These are phyloP conservation scores for Motacilla alba DNA, from an alignment of 2,113 vertebrate genomes.

Conservation along the genomic window DNA sequence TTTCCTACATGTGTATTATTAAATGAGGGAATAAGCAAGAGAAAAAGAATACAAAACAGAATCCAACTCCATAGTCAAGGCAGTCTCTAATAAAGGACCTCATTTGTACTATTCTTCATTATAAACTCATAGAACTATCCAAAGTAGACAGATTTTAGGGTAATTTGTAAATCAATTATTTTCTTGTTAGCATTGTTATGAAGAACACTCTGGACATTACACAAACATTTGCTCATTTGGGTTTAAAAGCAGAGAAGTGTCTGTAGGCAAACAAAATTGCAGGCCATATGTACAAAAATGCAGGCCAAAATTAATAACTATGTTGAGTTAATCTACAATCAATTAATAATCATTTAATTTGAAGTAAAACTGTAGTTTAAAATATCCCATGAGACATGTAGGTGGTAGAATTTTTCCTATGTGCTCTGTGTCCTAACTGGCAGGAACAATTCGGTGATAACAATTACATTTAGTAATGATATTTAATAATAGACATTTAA, in stretches of 20 bases:
- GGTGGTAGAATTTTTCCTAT: background rate
- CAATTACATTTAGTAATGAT: background rate
- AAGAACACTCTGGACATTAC: background rate
- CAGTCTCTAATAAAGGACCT: background rate
- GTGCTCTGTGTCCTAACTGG: background rate
- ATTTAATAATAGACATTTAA: background rate
- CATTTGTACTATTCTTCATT: background rate
- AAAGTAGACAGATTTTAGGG: conserved; percentile 1
- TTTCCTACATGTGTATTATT: background rate
- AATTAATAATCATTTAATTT: background rate
- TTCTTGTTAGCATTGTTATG: background rate
- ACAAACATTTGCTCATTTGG: background rate
- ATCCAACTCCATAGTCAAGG: background rate
- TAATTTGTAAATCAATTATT: conserved; percentile 9
- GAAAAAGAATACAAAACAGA: background rate
- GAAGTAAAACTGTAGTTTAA: background rate
- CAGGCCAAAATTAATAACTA: background rate
- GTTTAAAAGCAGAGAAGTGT: background rate
- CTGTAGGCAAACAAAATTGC: background rate
- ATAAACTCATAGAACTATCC: background rate
- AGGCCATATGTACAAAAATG: background rate
- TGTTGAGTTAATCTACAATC: background rate
- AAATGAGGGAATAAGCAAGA: background rate
- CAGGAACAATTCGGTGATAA: background rate
- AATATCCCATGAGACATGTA: background rate